Base-by-base conservation (phyloP, 2,113 vertebrate species). In the Chaetops frenatus region DNA sequence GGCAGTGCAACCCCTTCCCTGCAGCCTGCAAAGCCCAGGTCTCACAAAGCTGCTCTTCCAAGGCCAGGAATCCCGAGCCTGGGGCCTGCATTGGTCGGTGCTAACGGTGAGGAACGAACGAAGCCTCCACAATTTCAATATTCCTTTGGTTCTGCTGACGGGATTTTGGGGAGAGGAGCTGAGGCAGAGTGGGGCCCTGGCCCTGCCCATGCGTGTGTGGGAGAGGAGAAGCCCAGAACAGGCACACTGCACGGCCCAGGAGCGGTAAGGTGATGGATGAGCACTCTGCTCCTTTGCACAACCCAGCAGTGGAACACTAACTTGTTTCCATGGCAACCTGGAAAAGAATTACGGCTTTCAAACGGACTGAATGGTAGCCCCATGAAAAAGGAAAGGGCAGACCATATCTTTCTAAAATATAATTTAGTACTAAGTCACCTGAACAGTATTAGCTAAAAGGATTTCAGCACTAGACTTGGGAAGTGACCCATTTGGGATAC, bases 301-400 rank as follows among this genome's bases (percentile, higher is more conserved):
- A 95, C 92, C 92, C 96, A 76, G 93, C 73, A 19, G 57, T 24
- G 91, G 72, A 96, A 92, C 94, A 93, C 88, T 80, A 88, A 97
- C 96, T 86, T 33, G 96, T 97, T 97, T 95, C 97, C 95, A 97
- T 94, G 96, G 95, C 94, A 97, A 97, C 96, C 48, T 28, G 15
- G 72, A 74, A 96, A 92, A 96, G 94, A 96, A 96, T 95, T 96
- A 94, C 47, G 13, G 92, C 93, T 90, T 86, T 95, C 94, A 94
- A 97, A 93, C 90, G 67, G 87, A 94, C 93, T 92, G 96, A 97
- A 96, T 90, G 94, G 96, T 82, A 93, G 94, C 79, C 92, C 94
- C 95, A 95, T 96, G 96, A 96, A 97, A 97, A 96, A 95, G 96
- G 96, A 96, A 97, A 96, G 94, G 94, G 92, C 94, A 97, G 83